These are phyloP conservation scores for Micronycteris hirsuta DNA, from an alignment of 2,113 vertebrate genomes.

Conservation along the genomic window DNA sequence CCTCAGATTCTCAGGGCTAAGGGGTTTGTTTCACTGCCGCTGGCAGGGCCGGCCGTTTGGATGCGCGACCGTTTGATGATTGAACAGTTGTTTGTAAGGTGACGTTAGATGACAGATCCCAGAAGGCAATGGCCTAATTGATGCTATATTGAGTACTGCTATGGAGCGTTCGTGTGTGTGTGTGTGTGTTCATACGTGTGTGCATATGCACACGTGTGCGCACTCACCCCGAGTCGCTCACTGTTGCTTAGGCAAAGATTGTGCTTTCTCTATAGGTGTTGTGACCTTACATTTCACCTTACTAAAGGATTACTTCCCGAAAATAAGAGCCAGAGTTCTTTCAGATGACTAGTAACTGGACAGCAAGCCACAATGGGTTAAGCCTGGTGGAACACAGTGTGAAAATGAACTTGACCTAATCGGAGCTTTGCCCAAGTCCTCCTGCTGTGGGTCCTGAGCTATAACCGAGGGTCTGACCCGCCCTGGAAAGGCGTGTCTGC, in stretches of 20 bases:
- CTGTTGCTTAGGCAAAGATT: not conserved
- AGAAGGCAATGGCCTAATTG: not conserved
- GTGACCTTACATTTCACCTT: not conserved
- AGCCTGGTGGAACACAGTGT: not conserved
- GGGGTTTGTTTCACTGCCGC: not conserved
- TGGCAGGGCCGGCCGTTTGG: not conserved
- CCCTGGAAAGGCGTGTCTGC: not conserved
- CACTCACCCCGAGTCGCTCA: not conserved
- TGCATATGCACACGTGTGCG: not conserved
- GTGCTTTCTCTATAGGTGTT: not conserved
- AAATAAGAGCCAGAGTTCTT: not conserved
- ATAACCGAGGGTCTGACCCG: not conserved
- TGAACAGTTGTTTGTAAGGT: slow-evolving; percentile 34
- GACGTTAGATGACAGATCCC: slow-evolving; percentile 38
- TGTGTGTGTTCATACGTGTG: not conserved
- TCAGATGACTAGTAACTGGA: not conserved
- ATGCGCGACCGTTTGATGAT: slow-evolving; percentile 13
- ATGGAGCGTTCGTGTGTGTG: not conserved
- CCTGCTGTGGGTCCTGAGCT: not conserved
- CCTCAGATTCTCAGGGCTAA: not conserved
- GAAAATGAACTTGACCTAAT: not conserved
- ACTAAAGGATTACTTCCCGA: not conserved
- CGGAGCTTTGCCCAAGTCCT: not conserved
- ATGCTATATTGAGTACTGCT: not conserved
- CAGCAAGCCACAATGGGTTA: not conserved